phyloP scores from a whole-genome alignment of 2,113 vertebrate species.

The Rutilus rutilus region DNA sequence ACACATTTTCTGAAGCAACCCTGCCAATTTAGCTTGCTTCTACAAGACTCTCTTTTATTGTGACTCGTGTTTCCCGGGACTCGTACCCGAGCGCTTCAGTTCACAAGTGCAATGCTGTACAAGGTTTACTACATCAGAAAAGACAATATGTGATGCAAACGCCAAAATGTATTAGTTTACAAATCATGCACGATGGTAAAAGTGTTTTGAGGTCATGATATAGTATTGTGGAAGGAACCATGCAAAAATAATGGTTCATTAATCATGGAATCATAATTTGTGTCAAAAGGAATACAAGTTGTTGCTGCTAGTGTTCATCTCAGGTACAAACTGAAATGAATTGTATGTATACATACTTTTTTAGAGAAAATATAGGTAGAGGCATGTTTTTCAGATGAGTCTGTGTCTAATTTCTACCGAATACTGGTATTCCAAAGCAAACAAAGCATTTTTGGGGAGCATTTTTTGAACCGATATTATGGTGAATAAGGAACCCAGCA shows the following conservation, averaged over 20 bases:
- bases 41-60: background rate
- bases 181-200: background rate
- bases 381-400: too few species aligned
- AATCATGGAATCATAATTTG: background rate
- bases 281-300: background rate
- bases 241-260: background rate
- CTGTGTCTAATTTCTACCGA: too few species aligned
- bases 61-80: background rate
- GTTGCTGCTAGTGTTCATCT: background rate
- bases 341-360: background rate
- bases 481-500: background rate
- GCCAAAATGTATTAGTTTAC: background rate
- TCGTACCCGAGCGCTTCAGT: background rate
- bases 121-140: background rate
- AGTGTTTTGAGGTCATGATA: background rate
- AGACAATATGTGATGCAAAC: background rate
- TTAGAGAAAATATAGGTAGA: background rate
- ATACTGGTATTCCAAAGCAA: background rate
- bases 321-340: background rate
- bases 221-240: background rate
- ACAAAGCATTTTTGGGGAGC: background rate
- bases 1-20: background rate
- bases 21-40: background rate
- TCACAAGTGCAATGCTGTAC: background rate
- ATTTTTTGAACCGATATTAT: background rate